Percentiles rank a stretch among this genome's conserved stretches.
Evolutionary conservation across 2,797 vertebrate genomes (phyloP).

Genomic region (Muraenolepis orangiensis): DNA sequence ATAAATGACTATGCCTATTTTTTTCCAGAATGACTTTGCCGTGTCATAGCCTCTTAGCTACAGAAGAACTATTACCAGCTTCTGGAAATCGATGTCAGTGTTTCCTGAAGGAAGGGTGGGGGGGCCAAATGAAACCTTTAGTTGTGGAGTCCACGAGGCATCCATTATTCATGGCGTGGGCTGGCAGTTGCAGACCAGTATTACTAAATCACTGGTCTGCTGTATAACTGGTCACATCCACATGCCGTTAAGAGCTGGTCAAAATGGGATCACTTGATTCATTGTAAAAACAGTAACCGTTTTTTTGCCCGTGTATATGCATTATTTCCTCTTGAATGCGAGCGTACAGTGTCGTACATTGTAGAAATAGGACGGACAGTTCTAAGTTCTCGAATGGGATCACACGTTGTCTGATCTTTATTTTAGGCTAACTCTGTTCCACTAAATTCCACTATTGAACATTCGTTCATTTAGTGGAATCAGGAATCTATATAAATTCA

Average conservation of each 20-base stretch:
- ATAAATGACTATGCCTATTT: not conserved
- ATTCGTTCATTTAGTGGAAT: not conserved
- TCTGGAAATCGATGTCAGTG: conserved; percentile 50
- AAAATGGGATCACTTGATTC: not conserved
- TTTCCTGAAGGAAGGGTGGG: conserved; percentile 48
- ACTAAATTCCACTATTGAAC: too few species aligned
- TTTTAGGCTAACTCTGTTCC: too few species aligned
- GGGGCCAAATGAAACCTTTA: conserved; percentile 54
- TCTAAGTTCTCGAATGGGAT: too few species aligned
- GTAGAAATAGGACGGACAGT: not conserved
- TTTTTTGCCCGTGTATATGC: not conserved
- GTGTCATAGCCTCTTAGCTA: conserved; percentile 31
- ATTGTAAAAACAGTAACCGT: not conserved
- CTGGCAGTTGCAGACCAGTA: conserved; percentile 33
- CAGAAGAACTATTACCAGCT: conserved; percentile 37
- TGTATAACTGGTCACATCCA: not conserved
- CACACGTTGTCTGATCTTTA: too few species aligned
- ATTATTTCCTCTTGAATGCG: not conserved
- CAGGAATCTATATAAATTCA: not conserved
- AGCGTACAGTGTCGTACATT: not conserved
- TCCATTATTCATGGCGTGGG: conserved; percentile 66
- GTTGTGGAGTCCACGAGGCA: conserved; percentile 42
- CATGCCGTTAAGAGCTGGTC: not conserved
- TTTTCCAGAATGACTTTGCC: conserved; percentile 2
- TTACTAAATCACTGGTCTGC: not conserved